Base-by-base conservation (phyloP, 2,888 invertebrate species). In the Clostera curtula region DNA sequence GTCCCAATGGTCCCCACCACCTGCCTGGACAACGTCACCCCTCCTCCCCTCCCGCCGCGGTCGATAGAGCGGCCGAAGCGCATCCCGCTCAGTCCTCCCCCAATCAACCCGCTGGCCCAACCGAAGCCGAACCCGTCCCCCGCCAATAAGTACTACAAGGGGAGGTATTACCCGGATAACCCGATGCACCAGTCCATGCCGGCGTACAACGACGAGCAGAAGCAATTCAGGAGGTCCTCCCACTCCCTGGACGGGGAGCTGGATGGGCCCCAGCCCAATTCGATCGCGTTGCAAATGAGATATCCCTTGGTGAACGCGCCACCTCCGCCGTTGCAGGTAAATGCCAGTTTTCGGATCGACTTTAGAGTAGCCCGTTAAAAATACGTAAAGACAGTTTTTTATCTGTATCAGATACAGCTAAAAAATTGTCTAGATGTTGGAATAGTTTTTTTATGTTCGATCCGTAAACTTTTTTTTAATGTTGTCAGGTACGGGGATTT, bases 261-360 rank as follows among this genome's bases (percentile, higher is more conserved):
- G 48, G 82, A 79, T 0, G 79, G 74, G 0, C 77, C 80, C 8
- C 73, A 71, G 44, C 84, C 85, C 2, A 88, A 89, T 69, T 88
- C 89, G 33, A 87, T 88, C 48, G 87, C 86, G 56, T 65, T 88
- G 77, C 87, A 88, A 72, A 86, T 88, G 88, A 87, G 82, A 49
- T 88, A 88, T 43, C 88, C 88, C 36, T 72, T 88, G 41, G 87
- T 88, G 43, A 86, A 88, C 44, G 85, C 71, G 19, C 83, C 84
- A 34, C 84, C 83, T 43, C 82, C 83, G 30, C 76, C 82, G 3
- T 17, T 83, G 32, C 75, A 79, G 80, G 82, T 83, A 64, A 41
- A 10, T 3, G 3, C 18, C n/a, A 8, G 8, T 18, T 18, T 7
- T 3, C n/a, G 3, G 18, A 3, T 18, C 7, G 18, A 18, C n/a